Evolutionary conservation across 1,140 invertebrate species (phyloP), one percentile per base, ranked within the genome.

Genomic region (Drosophila kohkoa): DNA sequence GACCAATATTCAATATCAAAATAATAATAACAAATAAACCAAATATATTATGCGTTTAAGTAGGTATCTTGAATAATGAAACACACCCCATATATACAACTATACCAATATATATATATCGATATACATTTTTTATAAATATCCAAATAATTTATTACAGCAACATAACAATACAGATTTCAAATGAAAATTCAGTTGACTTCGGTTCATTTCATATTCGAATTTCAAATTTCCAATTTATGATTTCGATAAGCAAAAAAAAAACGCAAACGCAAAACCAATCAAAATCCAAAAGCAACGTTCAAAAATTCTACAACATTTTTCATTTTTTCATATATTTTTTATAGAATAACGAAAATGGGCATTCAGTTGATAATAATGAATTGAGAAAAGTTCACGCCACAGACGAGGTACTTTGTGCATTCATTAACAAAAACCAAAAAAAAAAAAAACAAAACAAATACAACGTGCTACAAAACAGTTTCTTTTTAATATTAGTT

Each of bases 341-440:
- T 91, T 92, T 92, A 85, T 92, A 92, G 92, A 92, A 85, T 82
- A 92, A 92, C 87, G 92, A 92, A 87, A 91, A 92, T 91, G 91
- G 91, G 81, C 89, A 91, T 91, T 92, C 91, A 81, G 87, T 92
- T 92, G 91, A 92, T 81, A 92, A 76, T 92, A 92, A 82, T 89
- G 92, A 92, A 89, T 92, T 92, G 83, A 91, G 90, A 92, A 92
- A 92, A 88, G 88, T 92, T 92, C 92, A 92, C 86, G 92, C 92
- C 82, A 92, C 92, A 92, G 92, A 92, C 91, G 92, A 92, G 92
- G 92, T 92, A 92, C 91, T 92, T 92, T 92, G 91, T 91, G 90
- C 89, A 92, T 90, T 90, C 86, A 75, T 77, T 71, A 81, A 77
- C 74, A 81, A 67, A 54, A 68, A 35, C 38, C 60, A 59, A 59